Conservation (phyloP, 2,797 vertebrate species). For the Setipinna tenuifilis region DNA sequence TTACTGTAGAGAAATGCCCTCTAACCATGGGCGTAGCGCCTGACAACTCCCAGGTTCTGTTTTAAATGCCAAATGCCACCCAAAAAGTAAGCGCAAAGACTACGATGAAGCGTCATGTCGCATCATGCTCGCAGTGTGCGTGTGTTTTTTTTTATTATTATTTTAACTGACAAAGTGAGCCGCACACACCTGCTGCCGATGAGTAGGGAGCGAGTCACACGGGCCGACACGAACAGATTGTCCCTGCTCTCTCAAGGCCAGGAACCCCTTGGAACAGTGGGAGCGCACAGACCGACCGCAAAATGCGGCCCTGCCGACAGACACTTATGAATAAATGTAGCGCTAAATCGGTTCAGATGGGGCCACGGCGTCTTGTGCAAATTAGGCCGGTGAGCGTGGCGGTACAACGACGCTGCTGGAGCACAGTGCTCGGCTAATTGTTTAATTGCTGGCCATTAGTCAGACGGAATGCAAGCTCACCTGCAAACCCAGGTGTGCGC, state of each 20-base stretch:
- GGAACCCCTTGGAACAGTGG: neutral
- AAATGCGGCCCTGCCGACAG: neutral
- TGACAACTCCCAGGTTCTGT: neutral
- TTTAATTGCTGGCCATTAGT: conserved; percentile 66
- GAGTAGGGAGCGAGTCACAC: neutral
- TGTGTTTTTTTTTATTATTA: neutral
- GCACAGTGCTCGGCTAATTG: conserved; percentile 37
- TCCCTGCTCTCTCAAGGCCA: neutral
- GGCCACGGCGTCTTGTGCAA: neutral
- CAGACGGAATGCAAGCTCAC: conserved; percentile 59
- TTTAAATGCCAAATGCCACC: conserved; percentile 5
- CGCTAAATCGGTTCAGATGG: neutral
- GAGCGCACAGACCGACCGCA: neutral
- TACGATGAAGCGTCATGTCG: neutral
- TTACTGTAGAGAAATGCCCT: neutral
- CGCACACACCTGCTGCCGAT: conserved; percentile 4
- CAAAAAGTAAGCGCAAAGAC: neutral
- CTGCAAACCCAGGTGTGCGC: conserved; percentile 76
- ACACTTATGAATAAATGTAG: conserved; percentile 13
- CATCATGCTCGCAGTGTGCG: neutral
- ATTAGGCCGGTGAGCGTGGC: neutral
- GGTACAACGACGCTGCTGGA: neutral
- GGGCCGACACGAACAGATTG: neutral
- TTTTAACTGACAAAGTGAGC: neutral
- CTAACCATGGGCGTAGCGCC: neutral